Percentiles rank a stretch among this genome's conserved stretches.
Evolutionary conservation across 2,888 invertebrate genomes (phyloP).

Genomic region (Drosophila nigricruria): DNA sequence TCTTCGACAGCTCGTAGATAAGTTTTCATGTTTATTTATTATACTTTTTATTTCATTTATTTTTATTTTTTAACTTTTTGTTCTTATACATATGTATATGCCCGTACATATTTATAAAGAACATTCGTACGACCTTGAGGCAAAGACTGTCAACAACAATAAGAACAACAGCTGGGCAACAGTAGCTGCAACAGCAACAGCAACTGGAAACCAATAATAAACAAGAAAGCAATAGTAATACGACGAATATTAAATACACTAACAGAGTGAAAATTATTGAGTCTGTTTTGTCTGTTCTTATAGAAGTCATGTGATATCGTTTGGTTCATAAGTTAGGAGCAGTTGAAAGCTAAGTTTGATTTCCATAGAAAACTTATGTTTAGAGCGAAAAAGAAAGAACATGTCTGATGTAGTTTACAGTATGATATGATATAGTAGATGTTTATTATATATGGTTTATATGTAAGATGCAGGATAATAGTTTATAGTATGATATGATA

Average conservation of each 20-base stretch:
- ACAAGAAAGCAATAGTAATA: slow-evolving; percentile 27
- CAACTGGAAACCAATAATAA: slow-evolving; percentile 55
- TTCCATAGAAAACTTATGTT: neutral
- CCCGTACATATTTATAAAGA: slow-evolving; percentile 29
- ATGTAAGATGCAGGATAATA: too few relatives aligned
- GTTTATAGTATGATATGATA: too few relatives aligned
- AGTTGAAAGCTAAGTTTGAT: neutral
- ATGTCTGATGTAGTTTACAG: neutral
- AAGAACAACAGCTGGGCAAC: slow-evolving; percentile 45
- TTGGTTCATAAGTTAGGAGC: too few relatives aligned
- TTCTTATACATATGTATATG: neutral
- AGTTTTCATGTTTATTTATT: neutral
- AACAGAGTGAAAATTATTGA: neutral
- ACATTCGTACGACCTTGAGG: slow-evolving; percentile 63
- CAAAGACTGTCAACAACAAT: slow-evolving; percentile 42
- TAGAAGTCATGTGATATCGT: neutral
- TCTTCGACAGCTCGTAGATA: neutral
- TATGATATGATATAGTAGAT: neutral
- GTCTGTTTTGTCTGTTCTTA: neutral
- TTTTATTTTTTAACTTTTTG: neutral
- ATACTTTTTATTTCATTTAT: neutral
- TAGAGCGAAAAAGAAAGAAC: neutral
- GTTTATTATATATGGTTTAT: too few relatives aligned
- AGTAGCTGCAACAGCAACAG: slow-evolving; percentile 23
- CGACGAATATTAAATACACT: slow-evolving; percentile 2